Evolutionary conservation across 2,888 invertebrate species (phyloP), one percentile per base, ranked within the genome.

Genomic region (Melangyna quadrimaculata): DNA sequence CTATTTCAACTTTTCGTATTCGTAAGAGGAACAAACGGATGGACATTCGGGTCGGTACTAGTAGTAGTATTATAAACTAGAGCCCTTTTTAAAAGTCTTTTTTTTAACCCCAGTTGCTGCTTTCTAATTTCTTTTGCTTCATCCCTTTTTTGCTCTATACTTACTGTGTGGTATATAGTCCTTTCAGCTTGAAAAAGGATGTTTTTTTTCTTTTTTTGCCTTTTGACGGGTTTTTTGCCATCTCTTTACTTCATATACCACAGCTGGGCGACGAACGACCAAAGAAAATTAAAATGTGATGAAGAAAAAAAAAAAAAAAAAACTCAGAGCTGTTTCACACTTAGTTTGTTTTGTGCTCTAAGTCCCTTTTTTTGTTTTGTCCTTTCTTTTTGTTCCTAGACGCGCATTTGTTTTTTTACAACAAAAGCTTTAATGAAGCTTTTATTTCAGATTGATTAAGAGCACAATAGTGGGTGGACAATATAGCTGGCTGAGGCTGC

Each of bases 371-470:
- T 55, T 67, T 29, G 5, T 43, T 63, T 63, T 27, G 27, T 45
- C 12, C 53, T 61, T 27, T 61, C 22, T 63, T 59, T 59, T 43
- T 65, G n/a, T 35, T 57, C 12, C 63, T 53, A 12, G 5, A 59
- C 61, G 61, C 57, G 69, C 81, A 77, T 63, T 81, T 73, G 63
- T 81, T 78, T 81, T 70, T 67, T 40, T 73, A 61, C 63, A 72
- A 61, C 80, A 80, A 86, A 86, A 86, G 86, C 81, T 86, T 81
- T 80, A 78, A 81, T 81, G 86, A 86, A 86, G 86, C 86, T 86
- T 86, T 86, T 86, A 81, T 80, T 86, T 78, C 51, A 59, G 70
- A 78, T 80, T 86, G 86, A 80, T 86, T 86, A 81, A 86, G 86
- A 86, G 72, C 57, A 81, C 72, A 73, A 61, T 61, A 32, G 63